phyloP scores from a whole-genome alignment of 1,140 invertebrate species.

The Drosophila ercepeae region DNA sequence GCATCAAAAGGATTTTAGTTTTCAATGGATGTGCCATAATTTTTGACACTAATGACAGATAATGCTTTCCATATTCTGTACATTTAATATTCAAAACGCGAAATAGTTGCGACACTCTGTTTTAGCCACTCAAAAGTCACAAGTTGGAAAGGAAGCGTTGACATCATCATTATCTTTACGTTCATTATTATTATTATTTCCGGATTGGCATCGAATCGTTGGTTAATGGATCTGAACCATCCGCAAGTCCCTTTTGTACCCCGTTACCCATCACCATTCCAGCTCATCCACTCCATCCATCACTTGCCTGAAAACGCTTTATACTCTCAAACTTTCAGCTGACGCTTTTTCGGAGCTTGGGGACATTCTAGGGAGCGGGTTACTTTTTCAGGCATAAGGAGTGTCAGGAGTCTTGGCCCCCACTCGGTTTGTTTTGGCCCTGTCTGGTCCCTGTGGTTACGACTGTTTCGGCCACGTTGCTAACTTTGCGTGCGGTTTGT shows the following conservation, averaged over 20 bases:
- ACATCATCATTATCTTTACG: slow-evolving; percentile 7
- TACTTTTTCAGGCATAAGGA: not conserved
- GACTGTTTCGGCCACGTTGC: slow-evolving; percentile 70
- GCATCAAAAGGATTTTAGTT: slow-evolving; percentile 66
- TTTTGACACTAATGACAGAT: slow-evolving; percentile 76
- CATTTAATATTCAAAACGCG: slow-evolving; percentile 58
- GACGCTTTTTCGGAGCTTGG: slow-evolving; percentile 23
- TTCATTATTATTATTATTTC: slow-evolving; percentile 11
- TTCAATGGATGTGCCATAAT: slow-evolving; percentile 16
- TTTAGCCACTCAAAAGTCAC: slow-evolving; percentile 7
- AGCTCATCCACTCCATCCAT: slow-evolving; percentile 34
- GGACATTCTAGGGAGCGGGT: not conserved
- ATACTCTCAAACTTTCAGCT: slow-evolving; percentile 48
- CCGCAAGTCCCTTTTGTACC: not conserved
- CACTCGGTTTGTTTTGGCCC: slow-evolving; percentile 27
- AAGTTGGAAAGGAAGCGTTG: slow-evolving; percentile 44
- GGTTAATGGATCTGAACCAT: slow-evolving; percentile 58
- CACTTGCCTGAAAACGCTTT: slow-evolving; percentile 40
- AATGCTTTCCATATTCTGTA: slow-evolving; percentile 37
- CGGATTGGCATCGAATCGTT: slow-evolving; percentile 50
- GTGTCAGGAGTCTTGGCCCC: not conserved
- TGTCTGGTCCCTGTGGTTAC: slow-evolving; percentile 59
- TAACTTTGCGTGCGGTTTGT: slow-evolving; percentile 76
- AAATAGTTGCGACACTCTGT: slow-evolving; percentile 39
- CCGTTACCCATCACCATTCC: slow-evolving; percentile 4